Base-by-base conservation (phyloP, 1,140 invertebrate species). In the Nomia melanderi region DNA sequence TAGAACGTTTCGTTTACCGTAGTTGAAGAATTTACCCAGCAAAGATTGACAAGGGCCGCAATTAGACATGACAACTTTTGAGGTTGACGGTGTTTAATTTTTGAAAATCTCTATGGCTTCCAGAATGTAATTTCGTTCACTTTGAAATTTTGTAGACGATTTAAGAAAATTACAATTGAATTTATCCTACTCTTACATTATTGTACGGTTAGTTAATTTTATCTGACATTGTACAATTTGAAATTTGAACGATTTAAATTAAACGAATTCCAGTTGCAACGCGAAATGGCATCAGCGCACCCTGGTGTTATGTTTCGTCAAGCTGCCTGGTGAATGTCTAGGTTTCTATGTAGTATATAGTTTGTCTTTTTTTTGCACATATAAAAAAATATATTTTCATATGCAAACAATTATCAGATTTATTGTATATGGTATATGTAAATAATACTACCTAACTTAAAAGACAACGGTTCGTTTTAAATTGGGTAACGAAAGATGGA, bases 401-500 rank as follows among this genome's bases (percentile, higher is more conserved):
- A n/a, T n/a, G n/a, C n/a, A n/a, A n/a, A n/a, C n/a, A n/a, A n/a
- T n/a, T n/a, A n/a, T n/a, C n/a, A n/a, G n/a, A n/a, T n/a, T n/a
- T n/a, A n/a, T n/a, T n/a, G n/a, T n/a, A n/a, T n/a, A n/a, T n/a
- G n/a, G n/a, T n/a, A n/a, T n/a, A n/a, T 36, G 1, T 23, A 23
- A 36, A 36, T 23, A 23, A 23, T 60, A 59, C n/a, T 17, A n/a
- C 29, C 14, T 23, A 57, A 14, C 8, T 27, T 7, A 23, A 17
- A 56, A 41, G 54, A 23, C 54, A 64, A n/a, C n/a, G n/a, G 44
- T 27, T 60, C 36, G 41, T 7, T 62, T 53, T 20, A 57, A 27
- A 39, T 56, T n/a, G 1, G 47, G 17, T 25, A 20, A n/a, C 23
- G 57, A 53, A 47, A 56, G 41, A 82, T 82, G 83, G 66, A 86